Conservation (phyloP, 2,113 vertebrate genomes). For the Tragelaphus scriptus region DNA sequence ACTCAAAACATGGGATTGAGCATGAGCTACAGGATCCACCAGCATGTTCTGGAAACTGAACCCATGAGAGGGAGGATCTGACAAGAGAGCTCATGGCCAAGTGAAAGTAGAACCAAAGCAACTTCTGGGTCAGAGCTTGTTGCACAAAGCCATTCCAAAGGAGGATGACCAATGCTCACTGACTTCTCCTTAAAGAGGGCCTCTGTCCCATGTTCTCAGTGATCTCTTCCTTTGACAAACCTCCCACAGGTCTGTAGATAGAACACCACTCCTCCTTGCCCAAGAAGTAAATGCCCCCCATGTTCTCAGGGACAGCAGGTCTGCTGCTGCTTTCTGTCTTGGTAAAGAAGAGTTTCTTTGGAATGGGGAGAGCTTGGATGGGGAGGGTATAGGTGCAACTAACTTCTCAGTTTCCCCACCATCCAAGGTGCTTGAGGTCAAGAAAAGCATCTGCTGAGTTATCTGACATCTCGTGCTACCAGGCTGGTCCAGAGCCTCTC, state of each 20-base stretch:
- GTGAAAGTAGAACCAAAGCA: not conserved
- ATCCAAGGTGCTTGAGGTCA: not conserved
- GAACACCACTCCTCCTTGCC: not conserved
- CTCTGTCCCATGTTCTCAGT: not conserved
- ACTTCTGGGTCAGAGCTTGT: not conserved
- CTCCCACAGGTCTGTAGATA: no score
- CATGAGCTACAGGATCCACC: not conserved
- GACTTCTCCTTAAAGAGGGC: not conserved
- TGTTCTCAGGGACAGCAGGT: not conserved
- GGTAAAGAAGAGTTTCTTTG: not conserved
- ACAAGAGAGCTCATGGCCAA: not conserved
- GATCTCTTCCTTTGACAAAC: not conserved
- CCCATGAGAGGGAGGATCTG: not conserved
- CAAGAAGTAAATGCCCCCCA: not conserved
- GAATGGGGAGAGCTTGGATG: not conserved
- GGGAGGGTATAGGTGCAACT: not conserved
- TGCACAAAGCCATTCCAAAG: not conserved
- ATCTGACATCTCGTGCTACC: not conserved
- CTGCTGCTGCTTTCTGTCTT: not conserved
- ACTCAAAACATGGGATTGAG: not conserved
- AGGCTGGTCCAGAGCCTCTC: not conserved
- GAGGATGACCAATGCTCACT: not conserved
- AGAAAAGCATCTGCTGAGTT: not conserved
- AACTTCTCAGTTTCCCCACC: not conserved
- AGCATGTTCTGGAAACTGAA: not conserved